Percentiles rank a stretch among this genome's conserved stretches.
These are phyloP conservation scores for Philhelius pedissequus DNA, from an alignment of 2,888 invertebrate genomes.

Conservation along the genomic window DNA sequence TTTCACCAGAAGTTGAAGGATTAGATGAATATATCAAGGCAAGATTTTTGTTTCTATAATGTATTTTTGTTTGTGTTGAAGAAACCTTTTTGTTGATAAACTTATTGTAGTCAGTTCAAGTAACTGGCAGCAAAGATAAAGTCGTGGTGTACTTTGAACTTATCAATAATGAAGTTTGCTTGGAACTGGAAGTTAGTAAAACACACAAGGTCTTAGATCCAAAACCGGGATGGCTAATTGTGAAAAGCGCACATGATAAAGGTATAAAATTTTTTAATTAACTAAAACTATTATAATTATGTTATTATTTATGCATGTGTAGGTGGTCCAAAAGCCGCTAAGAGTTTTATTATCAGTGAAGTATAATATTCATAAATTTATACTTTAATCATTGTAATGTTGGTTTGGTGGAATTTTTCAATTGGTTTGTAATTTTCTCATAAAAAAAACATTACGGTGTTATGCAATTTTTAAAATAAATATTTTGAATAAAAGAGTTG, in stretches of 20 bases:
- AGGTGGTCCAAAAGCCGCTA: too few relatives aligned
- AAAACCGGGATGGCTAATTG: background rate
- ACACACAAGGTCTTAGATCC: background rate
- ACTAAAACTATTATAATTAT: background rate
- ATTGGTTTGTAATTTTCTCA: too few relatives aligned
- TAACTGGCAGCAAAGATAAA: background rate
- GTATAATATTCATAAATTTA: too few relatives aligned
- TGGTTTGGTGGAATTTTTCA: too few relatives aligned
- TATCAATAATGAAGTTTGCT: background rate
- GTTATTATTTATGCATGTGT: too few relatives aligned
- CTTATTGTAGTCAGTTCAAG: constrained; percentile 6
- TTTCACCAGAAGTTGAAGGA: background rate
- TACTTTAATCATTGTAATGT: too few relatives aligned
- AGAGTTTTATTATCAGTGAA: too few relatives aligned
- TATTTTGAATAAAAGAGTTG: too few relatives aligned
- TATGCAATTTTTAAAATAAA: too few relatives aligned
- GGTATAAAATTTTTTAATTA: background rate
- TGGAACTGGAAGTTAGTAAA: background rate
- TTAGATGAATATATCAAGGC: background rate
- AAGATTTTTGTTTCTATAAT: background rate
- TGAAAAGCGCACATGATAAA: background rate
- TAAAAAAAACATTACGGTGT: too few relatives aligned
- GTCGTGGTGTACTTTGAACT: background rate
- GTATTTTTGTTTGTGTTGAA: background rate
- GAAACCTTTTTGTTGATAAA: too few relatives aligned